Conservation (phyloP, 2,888 invertebrate species). For the Brachypalpus laphriformis region DNA sequence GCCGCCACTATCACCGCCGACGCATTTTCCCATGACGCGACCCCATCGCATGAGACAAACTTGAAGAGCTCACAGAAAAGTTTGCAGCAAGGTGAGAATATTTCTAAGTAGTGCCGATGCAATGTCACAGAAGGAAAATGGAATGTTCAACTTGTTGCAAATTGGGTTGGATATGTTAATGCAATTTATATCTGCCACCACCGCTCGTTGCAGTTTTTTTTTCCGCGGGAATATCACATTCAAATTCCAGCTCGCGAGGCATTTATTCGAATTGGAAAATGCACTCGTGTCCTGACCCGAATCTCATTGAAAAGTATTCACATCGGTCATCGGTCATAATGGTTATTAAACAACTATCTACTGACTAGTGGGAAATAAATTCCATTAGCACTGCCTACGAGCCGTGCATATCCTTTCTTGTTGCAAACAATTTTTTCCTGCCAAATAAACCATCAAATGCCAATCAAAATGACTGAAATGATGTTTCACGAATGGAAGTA, state of each 20-base stretch:
- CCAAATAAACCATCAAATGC: conserved; percentile 31
- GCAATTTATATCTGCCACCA: neutral
- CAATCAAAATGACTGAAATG: conserved; percentile 39
- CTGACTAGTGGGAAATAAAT: neutral
- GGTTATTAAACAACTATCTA: neutral
- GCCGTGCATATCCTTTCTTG: neutral
- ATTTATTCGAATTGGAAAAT: neutral
- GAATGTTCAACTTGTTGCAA: conserved; percentile 42
- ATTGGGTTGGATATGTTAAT: conserved; percentile 27
- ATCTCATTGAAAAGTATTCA: conserved; percentile 5
- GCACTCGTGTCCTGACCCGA: neutral
- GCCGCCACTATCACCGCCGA: neutral
- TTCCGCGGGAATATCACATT: neutral
- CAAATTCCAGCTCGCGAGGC: neutral
- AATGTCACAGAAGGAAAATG: conserved; percentile 7
- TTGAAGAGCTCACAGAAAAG: neutral
- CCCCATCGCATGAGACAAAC: neutral
- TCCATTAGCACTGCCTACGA: no score
- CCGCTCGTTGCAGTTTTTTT: neutral
- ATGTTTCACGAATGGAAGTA: conserved; percentile 19
- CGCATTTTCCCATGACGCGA: conserved; percentile 55
- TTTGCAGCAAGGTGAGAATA: neutral
- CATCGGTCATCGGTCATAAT: conserved; percentile 11
- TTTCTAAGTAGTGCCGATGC: neutral
- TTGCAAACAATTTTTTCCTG: neutral